Evolutionary conservation across 1,140 invertebrate species (phyloP).

Genomic region (Xylocopa sonorina): DNA sequence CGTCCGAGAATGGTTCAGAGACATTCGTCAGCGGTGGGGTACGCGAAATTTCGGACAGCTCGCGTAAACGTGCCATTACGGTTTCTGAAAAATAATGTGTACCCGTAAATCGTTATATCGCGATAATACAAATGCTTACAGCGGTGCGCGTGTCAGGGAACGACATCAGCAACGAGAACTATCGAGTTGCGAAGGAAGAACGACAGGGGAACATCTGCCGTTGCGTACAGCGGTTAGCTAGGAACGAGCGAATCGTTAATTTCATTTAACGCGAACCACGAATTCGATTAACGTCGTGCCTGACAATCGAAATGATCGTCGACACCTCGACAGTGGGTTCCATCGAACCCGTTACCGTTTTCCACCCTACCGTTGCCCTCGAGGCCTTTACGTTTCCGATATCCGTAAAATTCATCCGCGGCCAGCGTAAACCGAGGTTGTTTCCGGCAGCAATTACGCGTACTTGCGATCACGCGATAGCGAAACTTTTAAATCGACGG

Average conservation of each 20-base stretch:
- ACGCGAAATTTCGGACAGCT: constrained; percentile 3
- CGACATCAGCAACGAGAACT: not conserved
- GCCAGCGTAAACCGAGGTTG: too few species aligned
- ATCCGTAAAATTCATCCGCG: constrained; percentile 2
- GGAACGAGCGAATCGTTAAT: constrained; percentile 76
- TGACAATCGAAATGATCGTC: constrained; percentile 76
- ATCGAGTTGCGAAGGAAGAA: constrained; percentile 50
- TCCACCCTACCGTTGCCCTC: constrained; percentile 27
- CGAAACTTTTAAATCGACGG: not conserved
- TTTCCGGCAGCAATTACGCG: not conserved
- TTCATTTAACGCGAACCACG: constrained; percentile 74
- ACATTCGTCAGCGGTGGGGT: not conserved
- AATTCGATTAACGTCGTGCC: constrained; percentile 78
- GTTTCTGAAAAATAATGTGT: not conserved
- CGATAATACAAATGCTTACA: too few species aligned
- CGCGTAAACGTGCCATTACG: too few species aligned
- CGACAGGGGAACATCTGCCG: constrained; percentile 43
- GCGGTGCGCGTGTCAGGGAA: not conserved
- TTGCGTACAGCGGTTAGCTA: constrained; percentile 51
- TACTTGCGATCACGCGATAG: too few species aligned
- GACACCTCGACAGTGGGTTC: constrained; percentile 50
- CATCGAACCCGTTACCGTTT: constrained; percentile 24
- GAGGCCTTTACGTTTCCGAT: constrained; percentile 1
- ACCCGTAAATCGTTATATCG: not conserved
- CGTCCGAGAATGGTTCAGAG: not conserved